Conservation (phyloP, 2,888 invertebrate species). For the Xestia sexstrigata region DNA sequence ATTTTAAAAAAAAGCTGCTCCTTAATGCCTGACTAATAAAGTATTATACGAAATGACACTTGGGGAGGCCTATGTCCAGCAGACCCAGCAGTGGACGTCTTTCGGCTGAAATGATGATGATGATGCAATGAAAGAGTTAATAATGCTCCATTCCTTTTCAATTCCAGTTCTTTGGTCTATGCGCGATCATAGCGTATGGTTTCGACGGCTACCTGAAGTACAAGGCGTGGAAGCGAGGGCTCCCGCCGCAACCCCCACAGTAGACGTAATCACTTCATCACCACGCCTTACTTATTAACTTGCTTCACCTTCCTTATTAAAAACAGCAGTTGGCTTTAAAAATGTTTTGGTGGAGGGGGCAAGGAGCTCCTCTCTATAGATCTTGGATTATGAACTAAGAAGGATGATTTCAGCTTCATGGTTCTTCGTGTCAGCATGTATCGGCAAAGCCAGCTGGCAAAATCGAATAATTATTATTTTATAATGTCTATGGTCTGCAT, state of each 20-base stretch:
- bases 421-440: background rate
- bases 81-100: no score
- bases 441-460: background rate
- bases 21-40: no score
- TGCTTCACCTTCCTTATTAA: background rate
- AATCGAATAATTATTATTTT: background rate
- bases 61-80: no score
- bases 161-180: slow-evolving; percentile 96
- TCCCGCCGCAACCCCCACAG: slow-evolving; percentile 94
- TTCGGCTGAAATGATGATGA: no score
- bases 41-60: no score
- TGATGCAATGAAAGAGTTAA: background rate
- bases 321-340: background rate
- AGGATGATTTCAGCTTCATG: background rate
- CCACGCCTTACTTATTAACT: slow-evolving; percentile 1
- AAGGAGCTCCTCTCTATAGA: background rate
- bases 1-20: background rate
- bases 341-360: background rate
- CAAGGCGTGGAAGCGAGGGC: slow-evolving; percentile 92
- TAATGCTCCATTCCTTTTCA: background rate
- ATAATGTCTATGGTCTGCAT: background rate
- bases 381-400: background rate
- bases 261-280: slow-evolving; percentile 72
- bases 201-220: slow-evolving; percentile 96
- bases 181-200: slow-evolving; percentile 95